Conservation (phyloP, 2,888 invertebrate genomes). For the Caenorhabditis doughertyi region DNA sequence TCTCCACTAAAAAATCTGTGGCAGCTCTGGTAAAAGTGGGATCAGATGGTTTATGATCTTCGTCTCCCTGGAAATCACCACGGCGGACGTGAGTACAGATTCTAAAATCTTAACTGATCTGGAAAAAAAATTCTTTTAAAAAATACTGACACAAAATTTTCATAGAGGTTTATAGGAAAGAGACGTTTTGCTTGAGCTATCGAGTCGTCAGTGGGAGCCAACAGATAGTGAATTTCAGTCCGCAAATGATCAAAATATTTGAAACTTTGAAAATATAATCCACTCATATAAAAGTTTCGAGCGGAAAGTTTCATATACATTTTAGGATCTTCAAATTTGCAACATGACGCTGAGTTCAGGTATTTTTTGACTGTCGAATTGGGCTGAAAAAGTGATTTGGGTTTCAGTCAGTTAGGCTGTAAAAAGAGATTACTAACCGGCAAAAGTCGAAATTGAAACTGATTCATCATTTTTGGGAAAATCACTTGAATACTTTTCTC, state of each 20-base stretch:
- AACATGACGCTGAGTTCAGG: not conserved
- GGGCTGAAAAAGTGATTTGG: too few relatives aligned
- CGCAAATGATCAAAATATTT: constrained; percentile 27
- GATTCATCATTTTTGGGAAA: not conserved
- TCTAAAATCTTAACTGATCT: constrained; percentile 1
- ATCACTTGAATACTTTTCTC: constrained; percentile 4
- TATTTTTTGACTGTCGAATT: not conserved
- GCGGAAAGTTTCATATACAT: not conserved
- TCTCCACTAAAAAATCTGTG: constrained; percentile 22
- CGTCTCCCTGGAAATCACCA: constrained; percentile 52
- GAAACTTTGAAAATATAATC: constrained; percentile 19
- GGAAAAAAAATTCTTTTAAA: too few relatives aligned
- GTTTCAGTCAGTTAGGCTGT: not conserved
- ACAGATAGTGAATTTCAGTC: not conserved
- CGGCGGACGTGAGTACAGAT: constrained; percentile 54
- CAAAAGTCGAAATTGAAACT: not conserved
- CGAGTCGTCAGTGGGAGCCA: not conserved
- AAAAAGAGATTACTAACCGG: not conserved
- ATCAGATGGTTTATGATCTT: constrained; percentile 43
- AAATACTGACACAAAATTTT: constrained; percentile 7
- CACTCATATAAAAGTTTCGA: not conserved
- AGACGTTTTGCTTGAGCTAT: not conserved
- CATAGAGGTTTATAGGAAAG: not conserved
- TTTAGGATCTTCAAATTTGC: constrained; percentile 11
- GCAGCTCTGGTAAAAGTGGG: constrained; percentile 36